Evolutionary conservation across 2,113 vertebrate species (phyloP).

Genomic region (Actenoides lindsayi): DNA sequence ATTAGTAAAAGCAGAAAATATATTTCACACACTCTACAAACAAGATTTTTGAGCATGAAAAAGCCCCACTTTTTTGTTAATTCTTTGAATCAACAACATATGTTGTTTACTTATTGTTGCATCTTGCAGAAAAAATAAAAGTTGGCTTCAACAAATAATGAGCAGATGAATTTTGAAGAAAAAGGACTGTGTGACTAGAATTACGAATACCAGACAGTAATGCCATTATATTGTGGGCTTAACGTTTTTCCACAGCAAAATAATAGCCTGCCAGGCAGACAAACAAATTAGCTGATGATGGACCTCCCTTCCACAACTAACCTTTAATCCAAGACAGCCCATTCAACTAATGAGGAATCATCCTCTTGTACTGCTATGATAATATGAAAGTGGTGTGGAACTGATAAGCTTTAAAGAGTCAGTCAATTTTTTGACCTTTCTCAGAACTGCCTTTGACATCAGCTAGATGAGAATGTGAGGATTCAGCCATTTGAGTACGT

Average conservation of each 20-base stretch:
- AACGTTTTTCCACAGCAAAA: conserved; percentile 64
- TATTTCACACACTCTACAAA: background rate
- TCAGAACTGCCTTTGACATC: conserved; percentile 40
- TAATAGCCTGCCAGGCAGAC: conserved; percentile 43
- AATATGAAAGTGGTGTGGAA: background rate
- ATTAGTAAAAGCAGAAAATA: conserved; percentile 7
- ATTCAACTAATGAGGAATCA: conserved; percentile 38
- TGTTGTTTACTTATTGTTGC: conserved; percentile 65
- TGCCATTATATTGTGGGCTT: conserved; percentile 50
- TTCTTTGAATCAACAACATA: conserved; percentile 61
- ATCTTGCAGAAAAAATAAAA: conserved; percentile 57
- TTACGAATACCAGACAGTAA: conserved; percentile 59
- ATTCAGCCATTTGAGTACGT: background rate
- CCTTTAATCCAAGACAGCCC: conserved; percentile 48
- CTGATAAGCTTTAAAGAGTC: conserved; percentile 1
- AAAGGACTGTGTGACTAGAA: conserved; percentile 21
- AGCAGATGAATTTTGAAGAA: conserved; percentile 58
- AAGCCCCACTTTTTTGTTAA: background rate
- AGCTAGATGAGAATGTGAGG: conserved; percentile 29
- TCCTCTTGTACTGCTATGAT: background rate
- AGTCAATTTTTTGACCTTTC: conserved; percentile 33
- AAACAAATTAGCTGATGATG: conserved; percentile 65
- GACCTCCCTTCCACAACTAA: conserved; percentile 40
- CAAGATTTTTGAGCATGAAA: conserved; percentile 8
- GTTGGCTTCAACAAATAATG: conserved; percentile 59